These are phyloP conservation scores for Mnemiopsis leidyi DNA, from an alignment of 37 sponge, comb jelly and placozoan species.

Conservation along the genomic window DNA sequence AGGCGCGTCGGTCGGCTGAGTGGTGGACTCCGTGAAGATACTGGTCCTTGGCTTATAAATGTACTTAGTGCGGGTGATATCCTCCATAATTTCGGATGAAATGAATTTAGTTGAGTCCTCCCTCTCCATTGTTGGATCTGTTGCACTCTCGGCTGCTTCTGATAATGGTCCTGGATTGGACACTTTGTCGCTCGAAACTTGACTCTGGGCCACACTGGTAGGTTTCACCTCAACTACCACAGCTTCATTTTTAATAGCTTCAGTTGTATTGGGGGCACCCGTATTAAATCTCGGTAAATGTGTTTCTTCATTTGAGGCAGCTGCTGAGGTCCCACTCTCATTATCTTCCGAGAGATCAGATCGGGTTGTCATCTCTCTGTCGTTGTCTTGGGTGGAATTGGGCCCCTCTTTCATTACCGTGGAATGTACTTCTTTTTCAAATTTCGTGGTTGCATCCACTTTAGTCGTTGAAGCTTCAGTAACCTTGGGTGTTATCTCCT, in stretches of 20 bases:
- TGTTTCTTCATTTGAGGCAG: background rate
- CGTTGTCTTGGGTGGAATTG: background rate
- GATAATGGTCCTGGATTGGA: background rate
- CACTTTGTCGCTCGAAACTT: background rate
- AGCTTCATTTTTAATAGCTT: background rate
- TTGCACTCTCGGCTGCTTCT: background rate
- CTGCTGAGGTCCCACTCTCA: background rate
- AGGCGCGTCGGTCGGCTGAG: background rate
- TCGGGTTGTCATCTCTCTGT: background rate
- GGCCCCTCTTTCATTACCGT: background rate
- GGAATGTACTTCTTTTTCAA: background rate
- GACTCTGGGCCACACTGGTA: background rate
- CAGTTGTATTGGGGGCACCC: background rate
- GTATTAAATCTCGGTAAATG: background rate
- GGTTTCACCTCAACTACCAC: background rate
- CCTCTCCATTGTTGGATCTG: background rate
- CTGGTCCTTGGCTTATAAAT: background rate
- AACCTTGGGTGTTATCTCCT: background rate
- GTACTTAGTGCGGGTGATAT: background rate
- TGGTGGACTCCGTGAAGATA: background rate
- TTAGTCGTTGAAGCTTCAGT: background rate
- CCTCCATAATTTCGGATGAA: background rate
- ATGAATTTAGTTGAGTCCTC: background rate
- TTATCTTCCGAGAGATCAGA: background rate
- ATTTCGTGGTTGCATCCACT: background rate